phyloP scores from a whole-genome alignment of 2,113 vertebrate genomes.

The Hippolais icterina region DNA sequence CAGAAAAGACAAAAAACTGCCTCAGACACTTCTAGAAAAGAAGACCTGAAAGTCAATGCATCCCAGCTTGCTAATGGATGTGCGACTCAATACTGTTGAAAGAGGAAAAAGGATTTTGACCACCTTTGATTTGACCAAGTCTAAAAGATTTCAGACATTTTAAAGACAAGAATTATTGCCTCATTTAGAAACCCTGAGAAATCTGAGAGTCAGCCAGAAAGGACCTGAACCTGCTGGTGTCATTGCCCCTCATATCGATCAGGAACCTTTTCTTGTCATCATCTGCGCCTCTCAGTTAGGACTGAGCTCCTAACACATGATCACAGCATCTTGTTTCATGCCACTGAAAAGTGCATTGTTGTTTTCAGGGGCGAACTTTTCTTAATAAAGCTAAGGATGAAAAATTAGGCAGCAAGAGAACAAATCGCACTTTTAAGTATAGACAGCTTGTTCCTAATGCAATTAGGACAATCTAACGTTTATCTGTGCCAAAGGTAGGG shows the following conservation, averaged over 20 bases:
- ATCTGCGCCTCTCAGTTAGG: not conserved
- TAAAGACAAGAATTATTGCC: not conserved
- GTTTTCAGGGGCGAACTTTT: not conserved
- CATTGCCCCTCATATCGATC: not conserved
- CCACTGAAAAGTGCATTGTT: not conserved
- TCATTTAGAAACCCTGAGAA: not conserved
- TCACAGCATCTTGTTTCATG: not conserved
- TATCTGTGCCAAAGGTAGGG: not conserved
- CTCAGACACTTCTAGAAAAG: not conserved
- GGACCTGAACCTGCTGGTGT: not conserved
- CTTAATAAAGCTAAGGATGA: not conserved
- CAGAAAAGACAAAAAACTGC: not conserved
- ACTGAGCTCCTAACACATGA: not conserved
- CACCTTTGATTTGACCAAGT: not conserved
- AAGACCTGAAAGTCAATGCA: not conserved
- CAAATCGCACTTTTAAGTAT: not conserved
- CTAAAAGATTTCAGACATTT: not conserved
- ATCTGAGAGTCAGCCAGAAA: not conserved
- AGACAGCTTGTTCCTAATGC: not conserved
- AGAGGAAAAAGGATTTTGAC: not conserved
- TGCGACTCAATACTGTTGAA: accelerated
- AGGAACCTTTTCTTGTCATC: not conserved
- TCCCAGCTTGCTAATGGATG: not conserved
- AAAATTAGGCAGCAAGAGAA: not conserved
- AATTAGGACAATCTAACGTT: not conserved